A percentile compares a stretch with the other conserved stretches of the same genome.
Conservation (phyloP, 1,140 invertebrate species). For the Ceratina japonica region DNA sequence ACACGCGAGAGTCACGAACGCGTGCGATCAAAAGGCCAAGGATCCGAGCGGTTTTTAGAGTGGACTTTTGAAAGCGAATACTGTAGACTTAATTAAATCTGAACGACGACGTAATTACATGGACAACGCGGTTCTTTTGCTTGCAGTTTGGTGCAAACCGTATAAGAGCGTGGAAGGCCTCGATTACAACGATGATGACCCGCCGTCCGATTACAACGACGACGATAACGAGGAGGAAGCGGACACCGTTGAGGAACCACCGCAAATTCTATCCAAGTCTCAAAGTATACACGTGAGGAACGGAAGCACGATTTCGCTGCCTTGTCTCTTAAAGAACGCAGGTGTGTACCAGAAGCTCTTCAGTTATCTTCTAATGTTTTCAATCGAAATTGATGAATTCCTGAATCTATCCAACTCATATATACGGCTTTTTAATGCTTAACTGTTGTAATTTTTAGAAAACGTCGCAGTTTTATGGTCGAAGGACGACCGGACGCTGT, state of each 20-base stretch:
- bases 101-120: constrained; percentile 9
- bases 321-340: constrained; percentile 59
- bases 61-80: neutral
- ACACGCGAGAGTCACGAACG: neutral
- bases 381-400: no score
- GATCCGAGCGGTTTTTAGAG: neutral
- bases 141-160: constrained; percentile 65
- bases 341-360: constrained; percentile 44
- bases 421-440: no score
- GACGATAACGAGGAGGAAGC: constrained; percentile 44
- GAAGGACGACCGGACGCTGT: constrained; percentile 53
- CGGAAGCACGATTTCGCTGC: constrained; percentile 61
- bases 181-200: constrained; percentile 53
- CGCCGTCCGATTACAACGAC: constrained; percentile 46
- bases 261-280: constrained; percentile 55
- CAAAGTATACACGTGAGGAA: constrained; percentile 23
- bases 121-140: neutral
- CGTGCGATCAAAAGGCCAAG: neutral
- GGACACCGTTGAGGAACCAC: constrained; percentile 20
- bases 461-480: constrained; percentile 53
- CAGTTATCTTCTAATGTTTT: no score
- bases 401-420: no score
- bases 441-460: constrained; percentile 48
- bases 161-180: constrained; percentile 41
- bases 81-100: neutral